phyloP scores from a whole-genome alignment of 1,140 invertebrate species.

The Triops cancriformis region DNA sequence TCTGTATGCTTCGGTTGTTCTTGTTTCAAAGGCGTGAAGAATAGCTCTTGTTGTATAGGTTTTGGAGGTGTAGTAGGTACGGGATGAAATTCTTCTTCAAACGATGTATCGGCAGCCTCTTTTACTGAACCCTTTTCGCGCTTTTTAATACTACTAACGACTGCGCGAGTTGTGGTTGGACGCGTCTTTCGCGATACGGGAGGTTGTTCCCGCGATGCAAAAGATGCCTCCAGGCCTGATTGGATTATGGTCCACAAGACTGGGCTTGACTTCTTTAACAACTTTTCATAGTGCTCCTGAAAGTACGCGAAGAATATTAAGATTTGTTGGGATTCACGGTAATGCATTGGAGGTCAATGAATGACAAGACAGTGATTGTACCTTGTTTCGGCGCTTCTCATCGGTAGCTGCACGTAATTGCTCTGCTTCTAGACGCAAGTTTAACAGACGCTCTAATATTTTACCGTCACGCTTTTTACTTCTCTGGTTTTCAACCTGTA shows the following conservation, averaged over 20 bases:
- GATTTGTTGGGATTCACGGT: not conserved
- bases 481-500: not conserved
- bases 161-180: not conserved
- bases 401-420: not conserved
- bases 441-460: not conserved
- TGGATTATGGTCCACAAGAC: conserved; percentile 21
- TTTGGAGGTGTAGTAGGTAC: not conserved
- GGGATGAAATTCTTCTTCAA: not conserved
- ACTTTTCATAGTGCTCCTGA: conserved; percentile 23
- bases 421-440: not conserved
- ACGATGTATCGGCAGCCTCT: not conserved
- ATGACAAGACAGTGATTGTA: not conserved
- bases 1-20: not conserved
- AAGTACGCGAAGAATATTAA: not conserved
- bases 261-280: conserved; percentile 19
- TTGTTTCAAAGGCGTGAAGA: not conserved
- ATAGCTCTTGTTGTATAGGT: not conserved
- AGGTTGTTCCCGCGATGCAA: not conserved
- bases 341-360: too few species aligned
- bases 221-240: not conserved
- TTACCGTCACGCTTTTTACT: not conserved
- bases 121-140: not conserved
- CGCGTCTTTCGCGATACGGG: not conserved
- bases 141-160: not conserved
- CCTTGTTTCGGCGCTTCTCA: not conserved